Evolutionary conservation across 1,140 invertebrate genomes (phyloP), one percentile per base, ranked within the genome.

Genomic region (Magallana gigas): DNA sequence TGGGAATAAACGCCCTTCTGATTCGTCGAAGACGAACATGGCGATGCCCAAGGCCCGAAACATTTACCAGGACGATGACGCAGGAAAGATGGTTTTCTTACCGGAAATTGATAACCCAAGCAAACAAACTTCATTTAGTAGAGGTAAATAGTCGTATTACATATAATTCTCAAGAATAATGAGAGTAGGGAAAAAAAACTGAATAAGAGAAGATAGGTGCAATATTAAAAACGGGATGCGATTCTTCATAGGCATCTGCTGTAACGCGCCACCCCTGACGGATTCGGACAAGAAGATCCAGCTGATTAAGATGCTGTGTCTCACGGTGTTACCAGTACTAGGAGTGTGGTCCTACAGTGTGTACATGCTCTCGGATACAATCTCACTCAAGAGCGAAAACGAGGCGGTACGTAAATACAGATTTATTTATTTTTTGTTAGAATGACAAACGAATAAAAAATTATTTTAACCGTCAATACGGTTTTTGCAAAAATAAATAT

Each of bases 341-440:
- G 88, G 84, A 5, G 82, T 91, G 7, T 90, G 89, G 90, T 87
- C 86, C 14, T 89, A 90, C 88, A 89, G 88, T 18, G 89, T 91
- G 14, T 88, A 88, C 85, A 90, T 84, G 56, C 82, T 91, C 18
- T 86, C 86, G 0, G 90, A 91, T 86, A 89, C 85, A n/a, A 87
- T 91, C 76, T 76, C 88, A 62, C 88, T 85, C 12, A 90, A 90
- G 59, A 88, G 60, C 8, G 90, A 88, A 82, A 89, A 88, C 18
- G 86, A 90, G 64, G 86, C 86, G 82, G 90, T 91, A 57, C 64
- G 87, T 88, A 14, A 64, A 18, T 1, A 64, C 62, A 48, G 36
- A 5, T 48, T 48, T 48, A 48, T 48, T 48, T 23, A 23, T 48
- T 48, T 48, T 4, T 48, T 48, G 5, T 48, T 5, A 48, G 5